phyloP scores from a whole-genome alignment of 2,113 vertebrate species.

The Rallus limicola region DNA sequence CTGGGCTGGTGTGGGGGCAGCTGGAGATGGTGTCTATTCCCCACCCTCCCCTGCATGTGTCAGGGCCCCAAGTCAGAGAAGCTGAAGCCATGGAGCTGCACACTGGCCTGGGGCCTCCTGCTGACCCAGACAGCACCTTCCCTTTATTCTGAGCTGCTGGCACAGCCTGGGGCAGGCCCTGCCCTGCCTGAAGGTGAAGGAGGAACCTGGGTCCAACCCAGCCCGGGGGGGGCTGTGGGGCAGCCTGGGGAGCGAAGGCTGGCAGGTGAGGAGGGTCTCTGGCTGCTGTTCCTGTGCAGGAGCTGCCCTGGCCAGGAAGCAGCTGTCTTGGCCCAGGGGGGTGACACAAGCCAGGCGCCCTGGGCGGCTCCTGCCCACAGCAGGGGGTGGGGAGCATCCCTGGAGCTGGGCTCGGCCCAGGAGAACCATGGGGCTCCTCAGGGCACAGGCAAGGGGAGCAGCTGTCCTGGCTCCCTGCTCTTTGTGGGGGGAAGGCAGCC shows the following conservation, averaged over 20 bases:
- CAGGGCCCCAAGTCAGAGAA: fast-evolving
- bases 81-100: fast-evolving
- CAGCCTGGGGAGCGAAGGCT: fast-evolving
- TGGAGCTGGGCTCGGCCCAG: not conserved
- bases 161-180: fast-evolving
- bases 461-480: not conserved
- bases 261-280: not conserved
- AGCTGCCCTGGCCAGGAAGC: not conserved
- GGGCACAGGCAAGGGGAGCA: not conserved
- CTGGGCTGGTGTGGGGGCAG: not conserved
- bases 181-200: not conserved
- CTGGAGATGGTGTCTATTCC: not conserved
- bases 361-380: not conserved
- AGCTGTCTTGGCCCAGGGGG: not conserved
- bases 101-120: not conserved
- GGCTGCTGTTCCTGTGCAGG: not conserved
- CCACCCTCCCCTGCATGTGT: fast-evolving
- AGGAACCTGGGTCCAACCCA: not conserved
- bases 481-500: not conserved
- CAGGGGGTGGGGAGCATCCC: fast-evolving
- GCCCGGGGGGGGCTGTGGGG: not conserved
- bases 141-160: not conserved
- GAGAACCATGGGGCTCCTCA: not conserved
- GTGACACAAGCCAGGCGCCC: not conserved
- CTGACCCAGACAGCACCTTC: not conserved